Evolutionary conservation across 2,797 vertebrate genomes (phyloP).

Genomic region (Leptoclinus maculatus): DNA sequence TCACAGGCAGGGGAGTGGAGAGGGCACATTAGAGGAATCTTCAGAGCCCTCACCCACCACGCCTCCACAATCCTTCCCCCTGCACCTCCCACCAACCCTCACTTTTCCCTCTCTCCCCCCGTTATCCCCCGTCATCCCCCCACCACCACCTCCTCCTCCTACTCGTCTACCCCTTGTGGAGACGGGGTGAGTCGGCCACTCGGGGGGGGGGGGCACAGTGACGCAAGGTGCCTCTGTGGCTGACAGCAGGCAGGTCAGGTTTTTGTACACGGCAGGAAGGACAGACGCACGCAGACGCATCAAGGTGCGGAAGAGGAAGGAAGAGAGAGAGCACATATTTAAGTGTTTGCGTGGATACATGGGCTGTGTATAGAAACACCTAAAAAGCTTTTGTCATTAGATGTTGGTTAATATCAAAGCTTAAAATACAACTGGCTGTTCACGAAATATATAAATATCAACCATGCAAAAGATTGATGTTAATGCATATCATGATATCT

Average conservation of each 20-base stretch:
- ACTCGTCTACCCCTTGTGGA: conserved; percentile 36
- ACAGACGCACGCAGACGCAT: conserved; percentile 46
- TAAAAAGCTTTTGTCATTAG: neutral
- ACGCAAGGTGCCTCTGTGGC: conserved; percentile 67
- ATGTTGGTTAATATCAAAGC: neutral
- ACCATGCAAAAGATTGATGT: neutral
- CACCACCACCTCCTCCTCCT: conserved; percentile 1
- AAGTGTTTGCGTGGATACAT: neutral
- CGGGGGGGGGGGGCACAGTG: neutral
- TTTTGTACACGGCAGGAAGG: conserved; percentile 59
- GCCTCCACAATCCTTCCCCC: conserved; percentile 10
- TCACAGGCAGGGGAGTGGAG: conserved; percentile 69
- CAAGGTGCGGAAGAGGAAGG: conserved; percentile 13
- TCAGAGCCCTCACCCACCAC: conserved; percentile 56
- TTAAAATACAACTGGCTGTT: neutral
- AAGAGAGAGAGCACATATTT: neutral
- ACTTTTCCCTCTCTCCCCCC: conserved; percentile 1
- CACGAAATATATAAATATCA: neutral
- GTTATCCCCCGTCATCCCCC: conserved; percentile 45
- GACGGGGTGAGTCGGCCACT: conserved; percentile 65
- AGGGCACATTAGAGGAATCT: conserved; percentile 71
- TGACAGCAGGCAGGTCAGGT: conserved; percentile 75
- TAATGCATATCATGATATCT: neutral
- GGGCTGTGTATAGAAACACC: neutral
- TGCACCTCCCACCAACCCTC: conserved; percentile 15